Evolutionary conservation across 1,140 invertebrate species (phyloP).

Genomic region (Nasonia giraulti): DNA sequence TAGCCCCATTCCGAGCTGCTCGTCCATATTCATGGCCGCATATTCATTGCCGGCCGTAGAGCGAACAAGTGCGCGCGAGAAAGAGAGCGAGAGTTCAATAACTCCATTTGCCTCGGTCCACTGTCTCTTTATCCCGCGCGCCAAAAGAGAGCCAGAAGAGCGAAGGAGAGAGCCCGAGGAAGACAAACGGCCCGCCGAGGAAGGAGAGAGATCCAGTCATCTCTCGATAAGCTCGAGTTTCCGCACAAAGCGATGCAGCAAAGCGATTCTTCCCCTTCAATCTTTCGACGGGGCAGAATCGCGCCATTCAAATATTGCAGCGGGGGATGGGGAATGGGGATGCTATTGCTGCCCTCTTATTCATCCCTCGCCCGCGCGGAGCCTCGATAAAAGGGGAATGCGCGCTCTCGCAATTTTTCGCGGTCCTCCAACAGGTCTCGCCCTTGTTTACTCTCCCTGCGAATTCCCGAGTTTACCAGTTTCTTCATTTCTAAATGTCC

Average conservation of each 20-base stretch:
- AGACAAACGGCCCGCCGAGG: too few relatives aligned
- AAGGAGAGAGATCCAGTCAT: too few relatives aligned
- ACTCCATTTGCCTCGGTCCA: conserved; percentile 35
- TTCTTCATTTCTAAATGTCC: too few relatives aligned
- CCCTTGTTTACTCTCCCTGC: neutral
- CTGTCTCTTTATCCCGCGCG: conserved; percentile 17
- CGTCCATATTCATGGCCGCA: too few relatives aligned
- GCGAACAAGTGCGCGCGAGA: neutral
- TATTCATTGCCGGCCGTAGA: neutral
- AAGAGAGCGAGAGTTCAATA: conserved; percentile 12
- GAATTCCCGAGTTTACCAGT: too few relatives aligned
- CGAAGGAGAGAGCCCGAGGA: too few relatives aligned
- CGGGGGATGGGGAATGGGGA: neutral
- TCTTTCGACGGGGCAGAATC: neutral
- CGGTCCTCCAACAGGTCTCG: neutral
- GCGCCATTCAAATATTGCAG: conserved; percentile 18
- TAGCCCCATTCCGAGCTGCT: too few relatives aligned
- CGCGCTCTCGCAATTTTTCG: neutral
- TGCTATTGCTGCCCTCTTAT: neutral
- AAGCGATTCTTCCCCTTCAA: conserved; percentile 27
- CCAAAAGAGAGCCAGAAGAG: neutral
- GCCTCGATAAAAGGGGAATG: neutral
- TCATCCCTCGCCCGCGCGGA: neutral
- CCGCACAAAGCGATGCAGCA: conserved; percentile 1
- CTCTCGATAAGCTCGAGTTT: neutral